A percentile compares a stretch with the other conserved stretches of the same genome.
phyloP scores from a whole-genome alignment of 2,797 vertebrate genomes.

The Anguilla marmorata region DNA sequence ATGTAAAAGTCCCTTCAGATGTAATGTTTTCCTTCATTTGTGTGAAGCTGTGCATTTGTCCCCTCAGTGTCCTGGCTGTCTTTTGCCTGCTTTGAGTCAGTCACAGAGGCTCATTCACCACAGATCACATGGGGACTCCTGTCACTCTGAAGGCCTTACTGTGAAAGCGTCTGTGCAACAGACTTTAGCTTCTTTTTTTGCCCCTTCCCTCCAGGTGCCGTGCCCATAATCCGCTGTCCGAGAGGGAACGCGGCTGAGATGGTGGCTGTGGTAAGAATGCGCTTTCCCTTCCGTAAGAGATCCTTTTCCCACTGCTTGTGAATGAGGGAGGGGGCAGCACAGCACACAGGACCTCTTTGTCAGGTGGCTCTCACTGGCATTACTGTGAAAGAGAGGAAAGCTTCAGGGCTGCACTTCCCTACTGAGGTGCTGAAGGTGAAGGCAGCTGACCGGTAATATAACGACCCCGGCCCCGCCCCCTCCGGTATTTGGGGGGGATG shows the following conservation, averaged over 20 bases:
- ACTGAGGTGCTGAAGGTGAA: conserved; percentile 14
- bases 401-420: neutral
- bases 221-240: conserved; percentile 95
- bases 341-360: conserved; percentile 23
- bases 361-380: conserved; percentile 1
- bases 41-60: neutral
- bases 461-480: neutral
- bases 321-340: neutral
- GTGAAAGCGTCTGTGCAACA: conserved; percentile 10
- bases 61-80: neutral
- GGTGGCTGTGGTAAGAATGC: conserved; percentile 90
- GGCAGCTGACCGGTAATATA: neutral
- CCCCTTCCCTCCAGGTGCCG: conserved; percentile 76
- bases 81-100: neutral
- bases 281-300: neutral
- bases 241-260: conserved; percentile 97
- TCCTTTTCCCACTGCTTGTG: neutral
- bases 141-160: neutral
- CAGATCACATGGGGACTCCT: neutral
- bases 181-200: conserved; percentile 43
- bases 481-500: neutral
- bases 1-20: neutral
- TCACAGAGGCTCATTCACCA: neutral
- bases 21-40: neutral
- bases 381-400: neutral